Evolutionary conservation across 2,113 vertebrate species (phyloP).

Genomic region (Peromyscus maniculatus): DNA sequence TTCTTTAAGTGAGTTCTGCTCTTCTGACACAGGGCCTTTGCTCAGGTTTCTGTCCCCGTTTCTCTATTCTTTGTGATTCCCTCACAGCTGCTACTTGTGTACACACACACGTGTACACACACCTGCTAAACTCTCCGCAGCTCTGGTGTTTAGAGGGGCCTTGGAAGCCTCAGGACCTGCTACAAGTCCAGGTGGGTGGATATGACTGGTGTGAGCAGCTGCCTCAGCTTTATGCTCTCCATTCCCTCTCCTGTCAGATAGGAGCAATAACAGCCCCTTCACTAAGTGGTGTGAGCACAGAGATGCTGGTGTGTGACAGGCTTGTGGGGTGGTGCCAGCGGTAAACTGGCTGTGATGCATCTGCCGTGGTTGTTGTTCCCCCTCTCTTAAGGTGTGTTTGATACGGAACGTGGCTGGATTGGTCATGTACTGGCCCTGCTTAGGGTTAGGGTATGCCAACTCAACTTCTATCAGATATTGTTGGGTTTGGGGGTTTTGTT

Average conservation of each 20-base stretch:
- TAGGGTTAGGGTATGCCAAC: too few species aligned
- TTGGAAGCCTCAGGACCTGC: neutral
- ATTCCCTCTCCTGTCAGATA: constrained; percentile 23
- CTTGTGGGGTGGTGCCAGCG: neutral
- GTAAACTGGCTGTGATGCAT: accelerated
- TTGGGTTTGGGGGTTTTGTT: neutral
- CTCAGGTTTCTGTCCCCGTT: accelerated
- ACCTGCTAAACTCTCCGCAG: neutral
- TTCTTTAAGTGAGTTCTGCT: neutral
- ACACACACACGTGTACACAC: neutral
- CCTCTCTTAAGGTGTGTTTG: neutral
- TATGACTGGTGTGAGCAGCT: neutral
- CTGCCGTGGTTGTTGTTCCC: neutral
- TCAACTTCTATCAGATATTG: neutral
- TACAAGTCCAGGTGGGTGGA: neutral
- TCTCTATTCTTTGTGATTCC: neutral
- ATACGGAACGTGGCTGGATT: neutral
- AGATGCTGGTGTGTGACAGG: neutral
- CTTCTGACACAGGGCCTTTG: neutral
- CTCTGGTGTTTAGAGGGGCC: neutral
- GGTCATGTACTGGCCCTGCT: neutral
- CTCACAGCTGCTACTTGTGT: neutral
- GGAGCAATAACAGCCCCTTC: neutral
- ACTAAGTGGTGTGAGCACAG: neutral
- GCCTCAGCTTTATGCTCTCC: neutral